Evolutionary conservation across 1,140 invertebrate species (phyloP).

Genomic region (Mesaphorura yosii): DNA sequence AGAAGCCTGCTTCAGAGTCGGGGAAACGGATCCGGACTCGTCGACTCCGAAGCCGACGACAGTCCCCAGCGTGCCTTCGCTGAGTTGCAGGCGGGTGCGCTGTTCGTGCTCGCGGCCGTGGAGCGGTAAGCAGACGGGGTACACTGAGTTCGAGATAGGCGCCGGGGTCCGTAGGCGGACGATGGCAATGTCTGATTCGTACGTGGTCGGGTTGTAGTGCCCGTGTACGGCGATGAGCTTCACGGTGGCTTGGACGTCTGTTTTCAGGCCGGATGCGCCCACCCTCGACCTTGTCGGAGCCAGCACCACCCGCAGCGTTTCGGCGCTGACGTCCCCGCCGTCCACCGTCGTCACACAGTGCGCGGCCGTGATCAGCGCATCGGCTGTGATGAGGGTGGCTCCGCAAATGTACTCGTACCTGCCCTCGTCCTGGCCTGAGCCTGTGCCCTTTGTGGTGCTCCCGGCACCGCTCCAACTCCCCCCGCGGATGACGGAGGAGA

Average conservation of each 20-base stretch:
- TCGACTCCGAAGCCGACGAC: constrained; percentile 15
- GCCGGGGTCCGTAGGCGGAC: neutral
- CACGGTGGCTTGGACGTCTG: no score
- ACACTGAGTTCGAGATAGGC: neutral
- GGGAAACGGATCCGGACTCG: constrained; percentile 6
- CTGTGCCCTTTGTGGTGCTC: no score
- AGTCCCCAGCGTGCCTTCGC: neutral
- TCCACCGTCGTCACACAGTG: neutral
- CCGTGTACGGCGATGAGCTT: no score
- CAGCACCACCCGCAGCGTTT: neutral
- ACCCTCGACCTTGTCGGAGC: neutral
- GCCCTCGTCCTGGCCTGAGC: no score
- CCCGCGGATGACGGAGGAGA: no score
- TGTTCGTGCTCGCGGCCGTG: neutral
- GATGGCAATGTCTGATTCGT: neutral
- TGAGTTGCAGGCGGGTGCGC: neutral
- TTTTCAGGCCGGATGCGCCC: no score
- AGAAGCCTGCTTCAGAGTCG: constrained; percentile 2
- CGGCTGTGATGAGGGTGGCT: neutral
- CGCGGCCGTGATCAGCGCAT: neutral
- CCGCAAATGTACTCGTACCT: neutral
- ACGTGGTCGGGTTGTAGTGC: neutral
- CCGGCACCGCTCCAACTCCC: no score
- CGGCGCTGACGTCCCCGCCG: no score
- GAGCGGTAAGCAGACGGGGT: neutral